Evolutionary conservation across 2,888 invertebrate species (phyloP), one percentile per base, ranked within the genome.

Genomic region (Amorpha juglandis): DNA sequence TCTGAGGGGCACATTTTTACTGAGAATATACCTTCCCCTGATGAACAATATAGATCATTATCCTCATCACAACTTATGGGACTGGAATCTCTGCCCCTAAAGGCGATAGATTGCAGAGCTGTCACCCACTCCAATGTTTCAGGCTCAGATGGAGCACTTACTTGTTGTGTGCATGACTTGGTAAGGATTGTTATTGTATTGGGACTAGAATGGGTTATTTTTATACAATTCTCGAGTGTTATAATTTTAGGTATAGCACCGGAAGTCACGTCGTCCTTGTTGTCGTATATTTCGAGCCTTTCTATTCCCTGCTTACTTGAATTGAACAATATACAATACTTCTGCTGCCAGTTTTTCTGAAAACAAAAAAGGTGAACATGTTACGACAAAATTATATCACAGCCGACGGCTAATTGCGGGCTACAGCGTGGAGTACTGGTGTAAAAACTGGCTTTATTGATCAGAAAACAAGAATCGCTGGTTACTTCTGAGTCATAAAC

Each of bases 41-140:
- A 96, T 51, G 97, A 96, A 82, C 97, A 97, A 82, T 97, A 98
- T n/a, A 98, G 90, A 86, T 97, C 97, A 87, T 97, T 97, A 78
- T 97, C 97, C 90, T 97, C 97, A 89, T 97, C 97, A 80, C 97
- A 96, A 67, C 90, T 91, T 42, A 93, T 90, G 55, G 95, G 95
- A 72, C 86, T 91, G 0, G 95, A 94, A 66, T 94, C 92, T 76
- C 93, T 94, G 69, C 96, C 96, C 78, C 95, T 96, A 80, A 98
- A 98, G 0, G 97, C 97, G 38, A 98, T 97, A 12, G 95, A 95
- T 81, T 97, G 97, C 67, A 98, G 93, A 6, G 96, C 96, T 69
- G 93, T 94, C 16, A 97, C 95, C 98, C 98, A 98, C 78, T 96
- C 96, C 64, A 95, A 93, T 76, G 96, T 95, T 75, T 96, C 96